A percentile compares a stretch with the other conserved stretches of the same genome.
Conservation (phyloP, 2,797 vertebrate species). For the Pseudochaenichthys georgianus region DNA sequence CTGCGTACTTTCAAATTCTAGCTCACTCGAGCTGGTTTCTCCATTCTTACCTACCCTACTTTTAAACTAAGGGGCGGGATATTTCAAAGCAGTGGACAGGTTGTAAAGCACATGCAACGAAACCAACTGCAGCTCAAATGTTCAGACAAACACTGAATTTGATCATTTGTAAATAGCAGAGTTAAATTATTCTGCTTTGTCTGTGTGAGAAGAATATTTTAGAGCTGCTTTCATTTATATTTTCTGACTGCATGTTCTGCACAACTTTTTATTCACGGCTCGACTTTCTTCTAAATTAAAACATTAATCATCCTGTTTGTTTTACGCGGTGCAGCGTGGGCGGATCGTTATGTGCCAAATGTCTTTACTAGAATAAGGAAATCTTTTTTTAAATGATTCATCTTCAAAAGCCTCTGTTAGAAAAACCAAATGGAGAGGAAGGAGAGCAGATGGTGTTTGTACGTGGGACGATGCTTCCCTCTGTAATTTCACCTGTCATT, state of each 20-base stretch:
- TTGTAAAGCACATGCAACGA: not conserved
- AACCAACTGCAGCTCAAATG: conserved; percentile 22
- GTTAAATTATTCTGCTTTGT: conserved; percentile 35
- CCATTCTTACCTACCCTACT: too few species aligned
- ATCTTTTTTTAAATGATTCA: conserved; percentile 47
- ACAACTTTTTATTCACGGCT: conserved; percentile 17
- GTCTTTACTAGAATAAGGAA: conserved; percentile 19
- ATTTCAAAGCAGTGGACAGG: not conserved
- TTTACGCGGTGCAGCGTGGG: conserved; percentile 28
- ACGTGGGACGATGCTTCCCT: conserved; percentile 14
- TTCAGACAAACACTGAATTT: conserved; percentile 31
- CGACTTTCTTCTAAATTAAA: conserved; percentile 29
- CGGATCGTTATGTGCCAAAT: conserved; percentile 47
- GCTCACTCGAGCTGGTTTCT: too few species aligned
- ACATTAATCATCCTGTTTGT: conserved; percentile 20
- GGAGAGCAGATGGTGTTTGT: conserved; percentile 35
- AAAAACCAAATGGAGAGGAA: conserved; percentile 15
- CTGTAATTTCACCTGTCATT: conserved; percentile 77
- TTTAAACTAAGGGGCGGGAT: not conserved
- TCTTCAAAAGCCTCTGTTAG: conserved; percentile 12
- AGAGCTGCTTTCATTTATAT: conserved; percentile 1
- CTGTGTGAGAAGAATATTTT: conserved; percentile 9
- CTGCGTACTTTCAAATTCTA: too few species aligned
- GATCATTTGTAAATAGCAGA: conserved; percentile 36
- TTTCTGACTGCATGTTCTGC: conserved; percentile 14